phyloP scores from a whole-genome alignment of 1,140 invertebrate species.

The Penaeus japonicus region DNA sequence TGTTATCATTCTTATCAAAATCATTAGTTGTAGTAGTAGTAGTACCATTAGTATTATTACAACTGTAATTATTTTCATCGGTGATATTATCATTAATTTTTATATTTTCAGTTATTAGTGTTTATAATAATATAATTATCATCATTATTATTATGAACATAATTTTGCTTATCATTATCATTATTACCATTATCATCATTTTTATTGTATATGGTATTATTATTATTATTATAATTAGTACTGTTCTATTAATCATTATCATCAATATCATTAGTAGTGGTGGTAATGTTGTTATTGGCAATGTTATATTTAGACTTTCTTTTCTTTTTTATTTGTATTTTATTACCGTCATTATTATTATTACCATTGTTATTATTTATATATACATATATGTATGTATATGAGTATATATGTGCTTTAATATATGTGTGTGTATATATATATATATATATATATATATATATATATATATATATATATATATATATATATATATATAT shows the following conservation, averaged over 20 bases:
- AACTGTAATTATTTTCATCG: background rate
- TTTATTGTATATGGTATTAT: background rate
- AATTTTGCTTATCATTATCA: background rate
- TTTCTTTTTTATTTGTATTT: background rate
- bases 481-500: no score
- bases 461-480: background rate
- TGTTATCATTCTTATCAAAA: background rate
- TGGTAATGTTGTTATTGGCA: background rate
- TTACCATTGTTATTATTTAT: background rate
- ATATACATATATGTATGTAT: background rate
- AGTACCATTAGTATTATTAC: background rate
- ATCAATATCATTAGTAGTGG: background rate
- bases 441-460: background rate
- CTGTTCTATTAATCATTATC: background rate
- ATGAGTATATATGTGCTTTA: background rate
- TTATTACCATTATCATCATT: background rate
- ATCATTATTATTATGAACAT: background rate
- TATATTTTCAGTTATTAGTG: background rate
- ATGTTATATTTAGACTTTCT: background rate
- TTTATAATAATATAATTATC: no score
- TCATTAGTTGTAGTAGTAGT: background rate
- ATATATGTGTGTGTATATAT: background rate
- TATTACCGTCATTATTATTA: background rate
- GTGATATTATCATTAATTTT: background rate
- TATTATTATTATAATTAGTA: background rate